phyloP scores from a whole-genome alignment of 2,888 invertebrate species.

The Watsonalla cultraria region DNA sequence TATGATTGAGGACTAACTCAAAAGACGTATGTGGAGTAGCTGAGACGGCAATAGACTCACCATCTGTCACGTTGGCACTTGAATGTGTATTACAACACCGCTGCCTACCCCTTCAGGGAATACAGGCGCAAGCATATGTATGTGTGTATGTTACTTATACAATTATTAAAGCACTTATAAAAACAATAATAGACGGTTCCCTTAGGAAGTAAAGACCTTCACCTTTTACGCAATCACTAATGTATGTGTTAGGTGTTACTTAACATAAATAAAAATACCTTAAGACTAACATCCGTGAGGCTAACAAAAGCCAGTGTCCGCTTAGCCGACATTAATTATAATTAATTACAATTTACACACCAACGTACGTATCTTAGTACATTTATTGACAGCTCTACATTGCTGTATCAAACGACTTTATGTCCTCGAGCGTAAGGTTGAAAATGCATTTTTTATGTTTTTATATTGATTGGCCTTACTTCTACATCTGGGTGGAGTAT shows the following conservation, averaged over 20 bases:
- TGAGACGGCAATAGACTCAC: too few species aligned
- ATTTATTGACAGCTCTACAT: not conserved
- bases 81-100: too few species aligned
- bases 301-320: slow-evolving; percentile 37
- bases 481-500: slow-evolving; percentile 35
- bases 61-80: too few species aligned
- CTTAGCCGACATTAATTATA: slow-evolving; percentile 30
- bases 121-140: too few species aligned
- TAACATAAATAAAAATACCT: slow-evolving; percentile 4
- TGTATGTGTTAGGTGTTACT: not conserved
- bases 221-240: not conserved
- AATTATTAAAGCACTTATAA: too few species aligned
- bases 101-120: too few species aligned
- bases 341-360: slow-evolving; percentile 42
- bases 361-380: slow-evolving; percentile 16
- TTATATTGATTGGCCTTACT: slow-evolving; percentile 6
- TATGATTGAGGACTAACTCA: too few species aligned
- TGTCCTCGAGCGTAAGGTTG: slow-evolving; percentile 13
- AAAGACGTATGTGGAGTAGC: too few species aligned
- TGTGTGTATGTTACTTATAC: too few species aligned
- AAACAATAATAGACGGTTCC: too few species aligned
- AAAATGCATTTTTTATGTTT: slow-evolving; percentile 12
- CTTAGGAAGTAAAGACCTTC: not conserved
- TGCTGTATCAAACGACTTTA: slow-evolving; percentile 14
- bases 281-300: slow-evolving; percentile 31